A percentile compares a stretch with the other conserved stretches of the same genome.
Conservation (phyloP, 1,140 invertebrate genomes). For the Drosophila nannoptera region DNA sequence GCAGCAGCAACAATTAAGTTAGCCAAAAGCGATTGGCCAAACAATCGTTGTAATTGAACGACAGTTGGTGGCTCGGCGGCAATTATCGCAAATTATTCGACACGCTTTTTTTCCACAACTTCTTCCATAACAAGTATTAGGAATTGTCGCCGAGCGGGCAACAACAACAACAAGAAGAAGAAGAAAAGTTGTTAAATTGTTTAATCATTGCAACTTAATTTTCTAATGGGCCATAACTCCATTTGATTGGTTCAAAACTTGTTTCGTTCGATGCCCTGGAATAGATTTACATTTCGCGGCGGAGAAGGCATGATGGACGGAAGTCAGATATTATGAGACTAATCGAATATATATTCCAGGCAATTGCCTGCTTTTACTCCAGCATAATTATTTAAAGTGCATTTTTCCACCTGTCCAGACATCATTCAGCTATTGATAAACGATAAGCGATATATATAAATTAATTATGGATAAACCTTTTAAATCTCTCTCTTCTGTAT, state of each 20-base stretch:
- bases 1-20: slow-evolving; percentile 52
- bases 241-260: slow-evolving; percentile 44
- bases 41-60: slow-evolving; percentile 66
- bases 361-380: no score
- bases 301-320: no score
- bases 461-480: no score
- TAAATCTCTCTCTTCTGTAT: not conserved
- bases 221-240: slow-evolving; percentile 46
- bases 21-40: slow-evolving; percentile 56
- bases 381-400: no score
- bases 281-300: no score
- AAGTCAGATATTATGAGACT: no score
- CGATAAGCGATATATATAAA: no score
- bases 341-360: no score
- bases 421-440: no score
- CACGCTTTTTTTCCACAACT: slow-evolving; percentile 15
- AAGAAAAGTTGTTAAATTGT: slow-evolving; percentile 55
- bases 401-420: no score
- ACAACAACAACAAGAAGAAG: slow-evolving; percentile 8
- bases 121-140: slow-evolving; percentile 34
- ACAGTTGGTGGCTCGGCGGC: slow-evolving; percentile 22
- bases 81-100: slow-evolving; percentile 61
- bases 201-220: slow-evolving; percentile 69
- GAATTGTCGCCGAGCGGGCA: slow-evolving; percentile 37
- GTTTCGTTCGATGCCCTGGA: slow-evolving; percentile 1